These are phyloP conservation scores for Hofmannophila pseudospretella DNA, from an alignment of 2,888 invertebrate genomes.

Conservation along the genomic window DNA sequence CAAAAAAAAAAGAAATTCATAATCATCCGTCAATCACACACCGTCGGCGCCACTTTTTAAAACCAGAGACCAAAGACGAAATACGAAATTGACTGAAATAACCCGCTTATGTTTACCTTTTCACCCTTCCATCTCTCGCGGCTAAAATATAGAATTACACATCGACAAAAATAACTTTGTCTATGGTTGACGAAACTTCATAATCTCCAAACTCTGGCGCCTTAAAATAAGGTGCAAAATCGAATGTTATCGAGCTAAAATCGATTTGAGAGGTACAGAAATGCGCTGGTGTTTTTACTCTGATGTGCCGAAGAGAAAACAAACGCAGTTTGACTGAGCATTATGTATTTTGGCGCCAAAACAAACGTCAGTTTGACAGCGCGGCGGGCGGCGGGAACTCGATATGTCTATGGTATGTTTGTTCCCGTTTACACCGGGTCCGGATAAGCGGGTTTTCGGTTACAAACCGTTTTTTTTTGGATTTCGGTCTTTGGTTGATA, in stretches of 20 bases:
- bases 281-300: constrained; percentile 46
- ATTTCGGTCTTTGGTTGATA: constrained; percentile 1
- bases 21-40: constrained; percentile 61
- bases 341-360: constrained; percentile 78
- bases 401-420: constrained; percentile 68
- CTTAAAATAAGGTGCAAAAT: constrained; percentile 35
- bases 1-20: constrained; percentile 44
- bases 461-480: constrained; percentile 41
- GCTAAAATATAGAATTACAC: constrained; percentile 75
- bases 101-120: constrained; percentile 69
- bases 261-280: constrained; percentile 27
- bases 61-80: constrained; percentile 59
- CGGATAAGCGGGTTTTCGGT: constrained; percentile 71
- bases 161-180: constrained; percentile 40
- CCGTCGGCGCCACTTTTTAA: constrained; percentile 68
- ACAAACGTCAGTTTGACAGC: constrained; percentile 77
- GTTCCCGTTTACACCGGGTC: constrained; percentile 62
- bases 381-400: constrained; percentile 73
- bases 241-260: constrained; percentile 17
- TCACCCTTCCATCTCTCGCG: constrained; percentile 72
- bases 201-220: constrained; percentile 13
- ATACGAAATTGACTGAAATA: constrained; percentile 73
- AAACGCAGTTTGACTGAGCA: constrained; percentile 70
- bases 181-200: constrained; percentile 9
- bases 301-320: constrained; percentile 74